These are phyloP conservation scores for Pantelozetes paolii DNA, from an alignment of 2,888 invertebrate species.

Conservation along the genomic window DNA sequence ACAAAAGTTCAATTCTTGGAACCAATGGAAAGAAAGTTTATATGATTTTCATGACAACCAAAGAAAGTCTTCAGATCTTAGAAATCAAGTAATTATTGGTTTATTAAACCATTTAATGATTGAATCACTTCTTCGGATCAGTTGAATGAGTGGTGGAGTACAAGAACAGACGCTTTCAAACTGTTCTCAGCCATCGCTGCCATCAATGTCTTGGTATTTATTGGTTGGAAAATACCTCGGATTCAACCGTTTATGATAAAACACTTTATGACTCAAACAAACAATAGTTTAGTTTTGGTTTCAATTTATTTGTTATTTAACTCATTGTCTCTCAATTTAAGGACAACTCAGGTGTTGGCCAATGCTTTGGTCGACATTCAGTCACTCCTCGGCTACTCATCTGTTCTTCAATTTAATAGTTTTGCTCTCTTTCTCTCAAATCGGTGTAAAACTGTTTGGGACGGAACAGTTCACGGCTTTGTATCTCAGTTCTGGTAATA, in stretches of 20 bases:
- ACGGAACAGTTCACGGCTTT: slow-evolving; percentile 86
- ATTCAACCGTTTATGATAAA: slow-evolving; percentile 69
- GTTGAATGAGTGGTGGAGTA: slow-evolving; percentile 66
- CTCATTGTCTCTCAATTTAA: slow-evolving; percentile 13
- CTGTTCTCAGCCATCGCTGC: slow-evolving; percentile 74
- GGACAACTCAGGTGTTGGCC: slow-evolving; percentile 62
- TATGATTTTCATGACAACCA: not conserved
- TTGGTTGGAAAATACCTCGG: slow-evolving; percentile 71
- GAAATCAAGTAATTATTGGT: slow-evolving; percentile 4
- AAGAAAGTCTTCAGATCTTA: not conserved
- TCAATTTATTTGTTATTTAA: slow-evolving; percentile 50
- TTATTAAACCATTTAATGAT: not conserved
- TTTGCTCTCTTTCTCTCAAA: slow-evolving; percentile 61
- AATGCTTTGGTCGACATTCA: slow-evolving; percentile 90
- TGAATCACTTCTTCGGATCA: slow-evolving; percentile 49
- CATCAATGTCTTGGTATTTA: slow-evolving; percentile 71
- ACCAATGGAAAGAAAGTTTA: slow-evolving; percentile 14
- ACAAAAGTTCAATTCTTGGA: slow-evolving; percentile 12
- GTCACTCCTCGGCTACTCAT: slow-evolving; percentile 81
- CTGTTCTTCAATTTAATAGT: slow-evolving; percentile 94
- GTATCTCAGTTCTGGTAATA: slow-evolving; percentile 76
- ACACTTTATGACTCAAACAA: slow-evolving; percentile 78
- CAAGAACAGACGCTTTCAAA: slow-evolving; percentile 67
- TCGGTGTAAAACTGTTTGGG: slow-evolving; percentile 70
- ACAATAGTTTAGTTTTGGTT: slow-evolving; percentile 59